Evolutionary conservation across 2,888 invertebrate genomes (phyloP), one percentile per base, ranked within the genome.

Genomic region (Leptinotarsa juncta): DNA sequence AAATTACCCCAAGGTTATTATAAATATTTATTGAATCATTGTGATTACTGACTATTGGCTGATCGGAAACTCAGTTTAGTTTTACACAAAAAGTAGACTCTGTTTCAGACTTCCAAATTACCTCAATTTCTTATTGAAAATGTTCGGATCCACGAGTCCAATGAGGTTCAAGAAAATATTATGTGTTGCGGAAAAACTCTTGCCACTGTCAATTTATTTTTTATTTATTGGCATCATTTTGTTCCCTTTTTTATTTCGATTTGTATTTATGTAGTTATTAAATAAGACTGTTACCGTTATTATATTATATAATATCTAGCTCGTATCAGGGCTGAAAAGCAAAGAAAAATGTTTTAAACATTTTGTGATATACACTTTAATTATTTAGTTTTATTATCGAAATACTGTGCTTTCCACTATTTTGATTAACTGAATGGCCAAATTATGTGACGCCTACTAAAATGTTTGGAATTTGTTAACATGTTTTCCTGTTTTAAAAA

Each of bases 231-330:
- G 79, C 79, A 78, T 79, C 79, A 81, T 83, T 84, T 82, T 81
- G 81, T 77, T 72, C 74, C 60, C 65, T 81, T 82, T 81, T 81
- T 82, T 84, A 76, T 81, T 79, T 81, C 77, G 78, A 82, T 81
- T 82, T 81, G 80, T 83, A 82, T 86, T 86, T 86, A 85, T 85
- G 85, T 86, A 85, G 85, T 86, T 86, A 84, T 84, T 80, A 85
- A 81, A 86, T 86, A 88, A 89, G 89, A 89, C 89, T 88, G 89
- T 89, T 88, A 88, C 88, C 88, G 88, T 85, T 86, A 86, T 85
- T 84, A 84, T 84, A 83, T 84, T 82, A 80, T 81, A 80, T 83
- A 82, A 80, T 81, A 72, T 80, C 83, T 82, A 81, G 81, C 79
- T 81, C 82, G 81, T 80, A 82, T 85, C 84, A 60, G 84, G 83